Evolutionary conservation across 2,113 vertebrate genomes (phyloP).

Genomic region (Odontophorus gujanensis): DNA sequence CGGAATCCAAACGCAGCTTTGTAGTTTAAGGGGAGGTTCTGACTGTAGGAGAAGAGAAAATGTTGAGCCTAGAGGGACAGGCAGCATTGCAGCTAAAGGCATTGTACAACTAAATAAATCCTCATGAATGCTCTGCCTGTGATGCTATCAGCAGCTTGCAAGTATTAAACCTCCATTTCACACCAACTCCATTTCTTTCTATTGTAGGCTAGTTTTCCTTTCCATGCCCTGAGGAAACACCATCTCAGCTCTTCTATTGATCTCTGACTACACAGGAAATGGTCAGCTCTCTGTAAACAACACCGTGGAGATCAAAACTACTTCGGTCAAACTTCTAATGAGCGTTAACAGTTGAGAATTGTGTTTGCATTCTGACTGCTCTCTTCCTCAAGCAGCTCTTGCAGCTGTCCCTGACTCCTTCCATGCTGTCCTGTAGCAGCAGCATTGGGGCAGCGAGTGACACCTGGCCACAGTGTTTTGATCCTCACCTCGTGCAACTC

Average conservation of each 20-base stretch:
- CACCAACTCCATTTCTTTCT: background rate
- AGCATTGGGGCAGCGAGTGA: background rate
- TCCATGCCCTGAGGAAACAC: background rate
- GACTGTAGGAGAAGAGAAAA: rapidly evolving
- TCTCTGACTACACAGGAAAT: background rate
- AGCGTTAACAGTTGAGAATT: constrained; percentile 55
- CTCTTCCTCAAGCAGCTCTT: background rate
- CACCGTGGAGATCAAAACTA: constrained; percentile 16
- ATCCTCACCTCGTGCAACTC: too few relatives aligned
- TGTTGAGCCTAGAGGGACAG: background rate
- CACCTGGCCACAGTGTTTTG: too few relatives aligned
- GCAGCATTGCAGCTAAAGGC: background rate
- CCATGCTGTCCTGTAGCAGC: background rate
- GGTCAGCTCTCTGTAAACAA: constrained; percentile 64
- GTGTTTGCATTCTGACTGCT: constrained; percentile 33
- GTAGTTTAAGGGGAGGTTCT: rapidly evolving
- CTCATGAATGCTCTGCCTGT: background rate
- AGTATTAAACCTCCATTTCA: background rate
- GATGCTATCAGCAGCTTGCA: background rate
- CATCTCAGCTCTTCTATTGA: background rate
- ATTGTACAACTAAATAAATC: rapidly evolving
- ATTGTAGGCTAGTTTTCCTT: background rate
- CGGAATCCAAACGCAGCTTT: background rate
- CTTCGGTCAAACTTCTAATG: constrained; percentile 57
- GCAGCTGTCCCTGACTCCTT: background rate